Evolutionary conservation across 2,888 invertebrate species (phyloP).

Genomic region (Cheilosia variabilis): DNA sequence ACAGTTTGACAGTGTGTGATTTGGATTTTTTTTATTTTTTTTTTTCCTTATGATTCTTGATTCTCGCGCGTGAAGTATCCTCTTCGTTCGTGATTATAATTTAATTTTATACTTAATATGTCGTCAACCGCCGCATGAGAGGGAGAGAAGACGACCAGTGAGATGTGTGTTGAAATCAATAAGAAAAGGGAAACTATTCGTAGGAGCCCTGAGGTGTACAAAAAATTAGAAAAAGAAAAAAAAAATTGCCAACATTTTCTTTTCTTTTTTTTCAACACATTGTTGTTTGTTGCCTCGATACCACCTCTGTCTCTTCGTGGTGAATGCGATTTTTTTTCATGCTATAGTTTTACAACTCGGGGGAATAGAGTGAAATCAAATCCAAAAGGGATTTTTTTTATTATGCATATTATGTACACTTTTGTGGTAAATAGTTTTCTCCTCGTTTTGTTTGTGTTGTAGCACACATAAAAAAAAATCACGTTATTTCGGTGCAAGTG

Average conservation of each 20-base stretch:
- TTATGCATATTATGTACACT: background rate
- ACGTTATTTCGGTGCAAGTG: slow-evolving; percentile 26
- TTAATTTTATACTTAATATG: slow-evolving; percentile 11
- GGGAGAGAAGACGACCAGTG: slow-evolving; percentile 17
- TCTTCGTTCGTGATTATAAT: background rate
- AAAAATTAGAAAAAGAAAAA: background rate
- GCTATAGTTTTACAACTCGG: background rate
- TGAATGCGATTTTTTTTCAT: slow-evolving; percentile 5
- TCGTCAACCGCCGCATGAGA: slow-evolving; percentile 24
- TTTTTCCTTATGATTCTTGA: slow-evolving; percentile 9
- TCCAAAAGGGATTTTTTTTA: slow-evolving; percentile 2
- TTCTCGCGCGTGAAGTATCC: slow-evolving; percentile 52
- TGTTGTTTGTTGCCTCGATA: background rate
- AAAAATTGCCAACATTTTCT: background rate
- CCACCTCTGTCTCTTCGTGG: slow-evolving; percentile 2
- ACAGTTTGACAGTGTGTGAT: slow-evolving; percentile 13
- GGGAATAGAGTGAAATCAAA: background rate
- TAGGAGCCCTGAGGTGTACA: background rate
- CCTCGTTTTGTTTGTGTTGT: background rate
- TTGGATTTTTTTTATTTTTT: background rate
- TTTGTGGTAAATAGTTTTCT: slow-evolving; percentile 26
- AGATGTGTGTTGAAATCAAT: slow-evolving; percentile 32
- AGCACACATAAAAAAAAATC: background rate
- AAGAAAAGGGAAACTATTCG: slow-evolving; percentile 21
- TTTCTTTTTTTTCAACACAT: slow-evolving; percentile 9